These are phyloP conservation scores for Gastracanthus pulcherrimus DNA, from an alignment of 2,888 invertebrate species.

Conservation along the genomic window DNA sequence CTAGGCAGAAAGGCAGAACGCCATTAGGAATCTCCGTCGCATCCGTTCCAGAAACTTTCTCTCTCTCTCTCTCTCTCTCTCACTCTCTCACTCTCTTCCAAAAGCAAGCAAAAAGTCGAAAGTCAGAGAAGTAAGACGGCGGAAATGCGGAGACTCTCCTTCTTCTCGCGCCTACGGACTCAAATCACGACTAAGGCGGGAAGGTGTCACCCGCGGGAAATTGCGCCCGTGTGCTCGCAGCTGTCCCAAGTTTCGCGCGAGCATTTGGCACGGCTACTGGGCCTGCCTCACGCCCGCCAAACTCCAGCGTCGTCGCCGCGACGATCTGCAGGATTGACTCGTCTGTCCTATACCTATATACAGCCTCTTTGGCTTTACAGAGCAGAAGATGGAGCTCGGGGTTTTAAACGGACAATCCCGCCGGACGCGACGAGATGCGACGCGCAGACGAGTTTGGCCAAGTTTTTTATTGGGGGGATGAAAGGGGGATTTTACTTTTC, in stretches of 20 bases:
- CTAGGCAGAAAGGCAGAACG: too few relatives aligned
- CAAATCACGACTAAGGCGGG: too few relatives aligned
- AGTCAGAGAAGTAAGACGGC: too few relatives aligned
- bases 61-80: too few relatives aligned
- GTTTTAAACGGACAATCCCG: conserved; percentile 43
- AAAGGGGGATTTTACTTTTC: neutral
- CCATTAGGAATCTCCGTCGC: too few relatives aligned
- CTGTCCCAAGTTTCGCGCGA: conserved; percentile 24
- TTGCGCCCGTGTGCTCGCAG: conserved; percentile 8
- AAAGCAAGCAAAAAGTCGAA: too few relatives aligned
- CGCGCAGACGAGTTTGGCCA: conserved; percentile 3
- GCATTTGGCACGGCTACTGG: conserved; percentile 42
- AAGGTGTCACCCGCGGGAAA: conserved; percentile 16
- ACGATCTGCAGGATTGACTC: conserved; percentile 46
- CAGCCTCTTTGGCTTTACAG: conserved; percentile 10
- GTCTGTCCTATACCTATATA: too few relatives aligned
- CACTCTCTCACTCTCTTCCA: too few relatives aligned
- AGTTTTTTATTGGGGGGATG: conserved; percentile 36
- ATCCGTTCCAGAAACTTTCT: too few relatives aligned
- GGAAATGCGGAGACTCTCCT: too few relatives aligned
- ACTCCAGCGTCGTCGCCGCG: conserved; percentile 15
- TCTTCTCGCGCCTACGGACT: too few relatives aligned
- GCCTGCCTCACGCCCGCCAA: neutral
- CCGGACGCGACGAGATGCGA: neutral
- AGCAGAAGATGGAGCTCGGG: neutral